A percentile compares a stretch with the other conserved stretches of the same genome.
Evolutionary conservation across 1,140 invertebrate genomes (phyloP).

Genomic region (Condylostylus longicornis): DNA sequence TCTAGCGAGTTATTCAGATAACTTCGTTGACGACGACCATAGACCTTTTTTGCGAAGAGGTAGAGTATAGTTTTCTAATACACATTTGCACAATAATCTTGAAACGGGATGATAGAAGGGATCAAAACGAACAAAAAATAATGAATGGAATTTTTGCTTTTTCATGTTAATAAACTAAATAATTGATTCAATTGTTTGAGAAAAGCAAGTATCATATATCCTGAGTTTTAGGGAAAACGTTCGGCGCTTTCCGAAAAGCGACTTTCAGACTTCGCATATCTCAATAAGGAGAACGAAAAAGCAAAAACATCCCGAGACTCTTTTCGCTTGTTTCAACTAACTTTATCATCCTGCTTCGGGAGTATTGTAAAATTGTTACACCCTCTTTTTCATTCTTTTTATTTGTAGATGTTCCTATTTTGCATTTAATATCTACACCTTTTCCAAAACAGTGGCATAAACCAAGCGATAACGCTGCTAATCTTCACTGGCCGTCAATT

Average conservation of each 20-base stretch:
- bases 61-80: no score
- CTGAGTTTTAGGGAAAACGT: not conserved
- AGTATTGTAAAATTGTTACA: not conserved
- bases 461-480: slow-evolving; percentile 51
- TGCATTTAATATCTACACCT: slow-evolving; percentile 79
- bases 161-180: no score
- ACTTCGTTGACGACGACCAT: slow-evolving; percentile 84
- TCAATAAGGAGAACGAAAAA: no score
- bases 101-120: no score
- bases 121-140: no score
- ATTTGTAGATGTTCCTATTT: slow-evolving; percentile 39
- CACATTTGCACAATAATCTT: no score
- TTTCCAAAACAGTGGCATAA: slow-evolving; percentile 87
- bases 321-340: not conserved
- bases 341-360: not conserved
- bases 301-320: no score
- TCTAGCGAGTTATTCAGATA: slow-evolving; percentile 45
- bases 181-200: no score
- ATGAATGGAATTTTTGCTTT: no score
- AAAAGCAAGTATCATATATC: slow-evolving; percentile 40
- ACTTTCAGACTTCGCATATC: no score
- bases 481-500: slow-evolving; percentile 66
- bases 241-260: no score
- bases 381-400: not conserved
- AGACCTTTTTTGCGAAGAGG: slow-evolving; percentile 83